Base-by-base conservation (phyloP, 2,888 invertebrate genomes). In the Synergus laeviventris region DNA sequence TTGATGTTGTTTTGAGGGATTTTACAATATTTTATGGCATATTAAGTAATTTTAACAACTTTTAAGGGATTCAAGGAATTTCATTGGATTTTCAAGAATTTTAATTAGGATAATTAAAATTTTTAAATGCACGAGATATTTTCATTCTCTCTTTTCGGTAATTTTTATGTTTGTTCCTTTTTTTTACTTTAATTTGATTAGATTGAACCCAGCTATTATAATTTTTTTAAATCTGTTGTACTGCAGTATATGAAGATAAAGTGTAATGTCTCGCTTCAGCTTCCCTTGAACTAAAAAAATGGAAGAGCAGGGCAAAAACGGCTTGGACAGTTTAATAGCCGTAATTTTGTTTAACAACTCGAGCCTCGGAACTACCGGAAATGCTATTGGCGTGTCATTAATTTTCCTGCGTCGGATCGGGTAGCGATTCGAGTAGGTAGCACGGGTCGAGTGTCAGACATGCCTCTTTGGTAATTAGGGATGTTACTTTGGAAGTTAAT, bases 381-480 rank as follows among this genome's bases (percentile, higher is more conserved):
- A 66, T 66, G 66, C 42, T 66, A 66, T 66, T 66, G 66, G 39
- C 66, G 66, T n/a, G 66, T 66, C 66, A 66, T 66, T 66, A 66
- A 66, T 66, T 66, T 66, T 39, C 14, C 66, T 42, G 24, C 24
- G 42, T 66, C 66, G 66, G 66, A 21, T 66, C 66, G 42, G 21
- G 66, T 66, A 66, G 42, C 66, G 18, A 21, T 66, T 66, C 66
- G 66, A 66, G 66, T 42, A 66, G 16, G 24, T 66, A 66, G 66
- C 66, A 66, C 66, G 39, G 66, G 66, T 66, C 66, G 66, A 66
- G 66, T 66, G 42, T 66, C 66, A 66, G 66, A 24, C 24, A 66
- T 66, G 66, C 66, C 66, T 66, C 66, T 66, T 66, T 45, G 42
- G 66, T 66, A 66, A 66, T 66, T 66, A 66, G 42, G 64, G 66